A percentile compares a stretch with the other conserved stretches of the same genome.
Conservation (phyloP, 2,113 vertebrate genomes). For the Grammomys dolichurus region DNA sequence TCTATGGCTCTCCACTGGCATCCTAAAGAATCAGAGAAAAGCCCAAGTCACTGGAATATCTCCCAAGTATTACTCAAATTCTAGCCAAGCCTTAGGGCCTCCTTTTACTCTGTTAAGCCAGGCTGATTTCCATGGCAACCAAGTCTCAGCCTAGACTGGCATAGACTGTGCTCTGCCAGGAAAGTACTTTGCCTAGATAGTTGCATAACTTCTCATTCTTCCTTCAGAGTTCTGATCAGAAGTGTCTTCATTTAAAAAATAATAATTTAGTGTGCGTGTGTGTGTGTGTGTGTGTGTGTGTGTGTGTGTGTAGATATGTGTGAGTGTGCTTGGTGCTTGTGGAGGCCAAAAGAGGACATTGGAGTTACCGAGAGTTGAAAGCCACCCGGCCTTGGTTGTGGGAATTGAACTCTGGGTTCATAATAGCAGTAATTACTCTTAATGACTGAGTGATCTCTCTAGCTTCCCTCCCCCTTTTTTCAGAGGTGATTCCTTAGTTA, state of each 20-base stretch:
- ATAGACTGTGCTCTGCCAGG: not conserved
- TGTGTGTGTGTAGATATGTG: not conserved
- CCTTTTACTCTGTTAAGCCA: not conserved
- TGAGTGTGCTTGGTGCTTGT: not conserved
- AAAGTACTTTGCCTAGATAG: not conserved
- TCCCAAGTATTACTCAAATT: not conserved
- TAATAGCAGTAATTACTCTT: not conserved
- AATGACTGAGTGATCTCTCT: not conserved
- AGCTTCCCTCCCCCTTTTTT: not conserved
- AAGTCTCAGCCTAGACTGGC: not conserved
- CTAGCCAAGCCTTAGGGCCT: not conserved
- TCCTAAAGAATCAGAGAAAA: constrained; percentile 24
- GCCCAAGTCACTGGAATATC: not conserved
- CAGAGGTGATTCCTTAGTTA: not conserved
- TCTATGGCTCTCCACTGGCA: not conserved
- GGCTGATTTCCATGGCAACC: not conserved
- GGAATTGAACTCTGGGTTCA: not conserved
- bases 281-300: not conserved
- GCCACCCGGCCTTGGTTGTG: not conserved
- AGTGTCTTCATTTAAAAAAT: not conserved
- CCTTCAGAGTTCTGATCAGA: constrained; percentile 9
- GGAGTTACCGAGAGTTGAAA: not conserved
- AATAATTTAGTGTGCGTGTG: too few relatives aligned
- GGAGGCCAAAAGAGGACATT: not conserved
- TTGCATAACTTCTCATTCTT: not conserved